Conservation (phyloP, 2,113 vertebrate species). For the Dinomys branickii region DNA sequence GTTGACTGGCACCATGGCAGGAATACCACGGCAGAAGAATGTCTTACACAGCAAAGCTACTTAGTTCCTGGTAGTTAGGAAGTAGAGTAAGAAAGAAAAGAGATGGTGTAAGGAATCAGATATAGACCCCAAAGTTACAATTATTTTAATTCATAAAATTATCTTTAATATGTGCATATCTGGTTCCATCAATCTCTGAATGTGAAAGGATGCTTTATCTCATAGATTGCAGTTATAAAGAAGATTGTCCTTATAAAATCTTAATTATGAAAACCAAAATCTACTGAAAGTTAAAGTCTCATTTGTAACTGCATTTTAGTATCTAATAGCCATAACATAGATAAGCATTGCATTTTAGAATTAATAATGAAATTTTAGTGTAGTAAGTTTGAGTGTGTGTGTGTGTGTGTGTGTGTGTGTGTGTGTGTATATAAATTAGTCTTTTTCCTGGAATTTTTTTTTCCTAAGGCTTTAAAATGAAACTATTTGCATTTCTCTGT, state of each 20-base stretch:
- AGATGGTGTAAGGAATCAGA: background rate
- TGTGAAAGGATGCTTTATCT: background rate
- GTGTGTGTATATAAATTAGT: background rate
- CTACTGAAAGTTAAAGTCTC: background rate
- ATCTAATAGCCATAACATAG: background rate
- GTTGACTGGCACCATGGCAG: background rate
- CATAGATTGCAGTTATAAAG: background rate
- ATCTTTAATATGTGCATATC: background rate
- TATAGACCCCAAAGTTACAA: background rate
- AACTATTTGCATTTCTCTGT: background rate
- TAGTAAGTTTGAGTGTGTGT: background rate
- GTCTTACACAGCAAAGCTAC: background rate
- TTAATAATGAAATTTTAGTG: conserved; percentile 2
- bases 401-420: background rate
- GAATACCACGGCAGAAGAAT: background rate
- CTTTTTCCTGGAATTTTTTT: background rate
- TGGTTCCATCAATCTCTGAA: background rate
- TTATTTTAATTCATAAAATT: background rate
- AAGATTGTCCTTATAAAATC: background rate
- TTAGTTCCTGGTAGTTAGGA: background rate
- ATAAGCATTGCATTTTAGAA: background rate
- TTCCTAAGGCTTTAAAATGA: background rate
- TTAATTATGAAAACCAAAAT: background rate
- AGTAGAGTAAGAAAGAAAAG: background rate
- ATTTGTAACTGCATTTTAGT: background rate